Evolutionary conservation across 2,797 vertebrate genomes (phyloP).

Genomic region (Anisognathus igniventris): DNA sequence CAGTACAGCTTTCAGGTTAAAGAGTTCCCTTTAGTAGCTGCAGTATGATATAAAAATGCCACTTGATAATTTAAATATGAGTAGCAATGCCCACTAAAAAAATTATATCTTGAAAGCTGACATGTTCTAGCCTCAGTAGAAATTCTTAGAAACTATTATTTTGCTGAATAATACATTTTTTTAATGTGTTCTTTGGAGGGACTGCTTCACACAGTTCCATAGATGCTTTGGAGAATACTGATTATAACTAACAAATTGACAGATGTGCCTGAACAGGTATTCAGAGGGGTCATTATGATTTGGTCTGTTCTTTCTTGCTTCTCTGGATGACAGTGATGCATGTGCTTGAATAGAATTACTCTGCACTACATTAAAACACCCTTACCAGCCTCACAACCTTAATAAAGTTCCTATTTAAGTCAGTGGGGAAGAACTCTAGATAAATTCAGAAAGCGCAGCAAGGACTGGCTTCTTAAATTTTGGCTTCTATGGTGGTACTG

Average conservation of each 20-base stretch:
- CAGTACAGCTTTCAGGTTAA: background rate
- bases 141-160: background rate
- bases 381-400: background rate
- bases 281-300: background rate
- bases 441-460: background rate
- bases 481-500: background rate
- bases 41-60: background rate
- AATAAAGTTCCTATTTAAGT: background rate
- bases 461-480: background rate
- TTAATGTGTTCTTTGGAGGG: background rate
- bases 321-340: background rate
- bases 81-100: background rate
- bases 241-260: background rate
- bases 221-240: background rate
- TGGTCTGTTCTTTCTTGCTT: background rate
- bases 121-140: background rate
- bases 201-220: background rate
- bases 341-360: background rate
- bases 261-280: background rate
- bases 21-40: background rate
- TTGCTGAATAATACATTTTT: background rate
- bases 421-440: background rate
- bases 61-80: background rate
- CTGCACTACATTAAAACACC: background rate
- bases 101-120: background rate